These are phyloP conservation scores for Phortica magna DNA, from an alignment of 2,888 invertebrate species.

Conservation along the genomic window DNA sequence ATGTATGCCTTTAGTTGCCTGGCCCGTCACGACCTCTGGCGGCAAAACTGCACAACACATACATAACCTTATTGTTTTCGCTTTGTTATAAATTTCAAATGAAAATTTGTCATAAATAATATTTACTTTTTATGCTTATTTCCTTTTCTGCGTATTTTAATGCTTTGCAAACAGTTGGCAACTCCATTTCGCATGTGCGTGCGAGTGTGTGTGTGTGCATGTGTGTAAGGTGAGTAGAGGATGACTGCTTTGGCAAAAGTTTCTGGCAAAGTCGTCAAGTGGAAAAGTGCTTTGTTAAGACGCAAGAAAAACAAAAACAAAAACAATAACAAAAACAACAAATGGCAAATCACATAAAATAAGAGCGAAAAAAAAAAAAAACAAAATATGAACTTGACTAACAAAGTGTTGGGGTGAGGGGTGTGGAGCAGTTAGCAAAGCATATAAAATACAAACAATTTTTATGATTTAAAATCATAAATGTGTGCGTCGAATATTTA, in stretches of 20 bases:
- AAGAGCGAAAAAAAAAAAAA: background rate
- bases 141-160: conserved; percentile 19
- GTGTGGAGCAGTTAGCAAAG: background rate
- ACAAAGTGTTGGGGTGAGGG: background rate
- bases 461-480: conserved; percentile 71
- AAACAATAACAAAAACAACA: background rate
- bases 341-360: background rate
- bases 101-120: conserved; percentile 68
- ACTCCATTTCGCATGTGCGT: conserved; percentile 15
- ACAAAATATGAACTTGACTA: background rate
- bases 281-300: conserved; percentile 6
- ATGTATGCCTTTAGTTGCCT: too few species aligned
- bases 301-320: background rate
- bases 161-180: conserved; percentile 30
- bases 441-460: conserved; percentile 34
- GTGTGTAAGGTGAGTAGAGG: background rate
- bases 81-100: conserved; percentile 60
- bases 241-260: background rate
- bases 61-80: conserved; percentile 48
- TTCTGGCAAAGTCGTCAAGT: conserved; percentile 9
- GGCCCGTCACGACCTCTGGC: too few species aligned
- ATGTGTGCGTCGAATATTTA: conserved; percentile 63
- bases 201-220: background rate
- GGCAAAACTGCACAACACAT: conserved; percentile 42
- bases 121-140: conserved; percentile 49